Base-by-base conservation (phyloP, 2,797 vertebrate genomes). In the Orestias chungarensis region DNA sequence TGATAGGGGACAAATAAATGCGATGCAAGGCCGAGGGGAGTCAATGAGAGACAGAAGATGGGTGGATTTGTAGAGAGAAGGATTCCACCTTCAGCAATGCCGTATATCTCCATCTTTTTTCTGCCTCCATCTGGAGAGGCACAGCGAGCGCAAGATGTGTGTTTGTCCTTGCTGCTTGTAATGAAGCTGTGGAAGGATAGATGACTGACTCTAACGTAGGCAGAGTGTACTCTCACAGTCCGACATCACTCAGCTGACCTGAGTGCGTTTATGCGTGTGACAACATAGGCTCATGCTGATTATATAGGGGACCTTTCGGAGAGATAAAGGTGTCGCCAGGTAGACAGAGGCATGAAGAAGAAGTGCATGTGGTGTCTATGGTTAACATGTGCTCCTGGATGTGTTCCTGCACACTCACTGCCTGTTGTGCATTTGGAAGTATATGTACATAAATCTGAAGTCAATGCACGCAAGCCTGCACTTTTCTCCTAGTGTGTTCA, bases 111-210 rank as follows among this genome's bases (percentile, higher is more conserved):
- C 66, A 67, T 69, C 31, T 42, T 73, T 77, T 74, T 68, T 68
- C 79, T 85, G 82, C 78, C 86, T 86, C 84, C 81, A 88, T 90
- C 82, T 85, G 86, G 88, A 80, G 85, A 81, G 75, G 77, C 81
- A 85, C 81, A 75, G 88, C 75, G 77, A 90, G 79, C 50, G 55
- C 83, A 87, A 92, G 89, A 92, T 86, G 88, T 72, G 87, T 83
- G 90, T 92, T 93, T 93, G 91, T 88, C 91, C 91, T 93, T 93
- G 92, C 86, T 88, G 88, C 87, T 89, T 92, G 90, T 92, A 91
- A 93, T 93, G 90, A 93, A 93, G 89, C 87, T 71, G 82, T 88
- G 84, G 88, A 91, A 91, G 90, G 92, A 93, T 93, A 83, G 90
- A 93, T 93, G 91, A 93, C 86, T 92, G 90, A 92, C 86, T 92